phyloP scores from a whole-genome alignment of 2,797 vertebrate genomes.

The Apogon hyalosoma region DNA sequence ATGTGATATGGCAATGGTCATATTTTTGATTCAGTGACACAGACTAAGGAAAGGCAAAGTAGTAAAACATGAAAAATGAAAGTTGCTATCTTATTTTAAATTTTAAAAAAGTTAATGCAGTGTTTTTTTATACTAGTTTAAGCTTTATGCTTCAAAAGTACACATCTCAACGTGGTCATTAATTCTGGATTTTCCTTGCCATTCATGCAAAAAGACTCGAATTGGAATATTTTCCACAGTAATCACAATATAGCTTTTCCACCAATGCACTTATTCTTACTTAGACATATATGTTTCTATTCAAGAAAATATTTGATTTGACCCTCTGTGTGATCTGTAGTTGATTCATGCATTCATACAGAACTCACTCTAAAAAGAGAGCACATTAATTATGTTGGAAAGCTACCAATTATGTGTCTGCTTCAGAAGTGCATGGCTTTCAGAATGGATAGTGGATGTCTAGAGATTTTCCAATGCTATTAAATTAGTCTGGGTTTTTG shows the following conservation, averaged over 20 bases:
- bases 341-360: conserved; percentile 34
- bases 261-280: background rate
- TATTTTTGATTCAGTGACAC: no score
- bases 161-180: no score
- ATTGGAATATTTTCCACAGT: no score
- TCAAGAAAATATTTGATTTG: conserved; percentile 28
- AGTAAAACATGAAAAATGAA: no score
- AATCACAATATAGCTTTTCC: conserved; percentile 2
- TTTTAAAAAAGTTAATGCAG: no score
- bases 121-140: no score
- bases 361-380: conserved; percentile 47
- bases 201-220: no score
- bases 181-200: no score
- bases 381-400: conserved; percentile 65
- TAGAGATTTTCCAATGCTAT: conserved; percentile 69
- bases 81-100: no score
- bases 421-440: conserved; percentile 54
- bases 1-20: no score
- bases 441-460: conserved; percentile 54
- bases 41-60: no score
- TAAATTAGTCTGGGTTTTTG: conserved; percentile 57
- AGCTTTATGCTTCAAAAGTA: no score
- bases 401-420: conserved; percentile 73
- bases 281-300: conserved; percentile 4
- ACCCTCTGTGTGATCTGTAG: conserved; percentile 32